Conservation (phyloP, 64 coral and sea anemone genomes). For the Actinia equina region DNA sequence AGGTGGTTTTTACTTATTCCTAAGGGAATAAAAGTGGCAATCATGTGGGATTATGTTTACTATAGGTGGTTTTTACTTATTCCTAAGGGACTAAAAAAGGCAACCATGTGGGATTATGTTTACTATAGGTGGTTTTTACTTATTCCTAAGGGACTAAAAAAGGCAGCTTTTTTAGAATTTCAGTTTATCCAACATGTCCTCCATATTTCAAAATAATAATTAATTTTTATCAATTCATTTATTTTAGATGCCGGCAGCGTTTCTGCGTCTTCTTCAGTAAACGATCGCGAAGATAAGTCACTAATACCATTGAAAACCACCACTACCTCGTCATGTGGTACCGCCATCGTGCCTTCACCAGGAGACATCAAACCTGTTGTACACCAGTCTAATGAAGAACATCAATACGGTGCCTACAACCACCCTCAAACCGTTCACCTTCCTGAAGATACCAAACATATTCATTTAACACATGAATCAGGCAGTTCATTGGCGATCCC, state of each 20-base stretch:
- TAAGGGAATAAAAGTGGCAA: background rate
- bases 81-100: no score
- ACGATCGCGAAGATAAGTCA: background rate
- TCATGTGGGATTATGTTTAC: background rate
- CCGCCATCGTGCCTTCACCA: background rate
- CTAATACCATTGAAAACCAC: background rate
- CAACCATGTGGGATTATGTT: no score
- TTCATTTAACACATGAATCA: constrained; percentile 40
- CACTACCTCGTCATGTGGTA: background rate
- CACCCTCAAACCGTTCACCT: constrained; percentile 30
- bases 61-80: no score
- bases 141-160: no score
- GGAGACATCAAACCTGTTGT: constrained; percentile 1
- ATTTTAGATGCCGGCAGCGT: background rate
- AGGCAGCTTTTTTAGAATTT: no score
- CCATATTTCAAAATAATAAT: background rate
- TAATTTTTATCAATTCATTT: background rate
- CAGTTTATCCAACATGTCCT: no score
- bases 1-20: background rate
- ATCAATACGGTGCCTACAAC: constrained; percentile 27
- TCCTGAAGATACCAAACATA: constrained; percentile 62
- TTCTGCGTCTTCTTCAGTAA: background rate
- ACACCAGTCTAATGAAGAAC: background rate
- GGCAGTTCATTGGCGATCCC: constrained; percentile 29
- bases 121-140: no score